These are phyloP conservation scores for Lacerta viridis DNA, from an alignment of 2,797 vertebrate genomes.

Conservation along the genomic window DNA sequence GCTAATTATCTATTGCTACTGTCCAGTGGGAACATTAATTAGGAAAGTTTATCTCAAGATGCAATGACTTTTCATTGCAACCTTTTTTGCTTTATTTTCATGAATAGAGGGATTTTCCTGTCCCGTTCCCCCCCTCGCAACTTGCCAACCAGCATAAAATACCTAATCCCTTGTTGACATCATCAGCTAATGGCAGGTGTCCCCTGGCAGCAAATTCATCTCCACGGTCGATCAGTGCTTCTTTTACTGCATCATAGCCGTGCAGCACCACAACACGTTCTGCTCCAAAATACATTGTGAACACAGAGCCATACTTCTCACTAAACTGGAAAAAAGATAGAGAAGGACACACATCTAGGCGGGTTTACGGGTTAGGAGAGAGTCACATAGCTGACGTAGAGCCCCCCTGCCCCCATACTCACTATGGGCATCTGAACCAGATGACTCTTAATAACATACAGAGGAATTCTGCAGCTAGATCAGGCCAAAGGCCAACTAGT, in stretches of 20 bases:
- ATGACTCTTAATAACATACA: too few relatives aligned
- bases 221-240: conserved; percentile 48
- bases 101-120: neutral
- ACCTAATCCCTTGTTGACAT: neutral
- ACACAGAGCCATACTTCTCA: conserved; percentile 49
- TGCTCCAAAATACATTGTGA: conserved; percentile 70
- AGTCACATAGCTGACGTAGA: neutral
- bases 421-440: too few relatives aligned
- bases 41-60: too few relatives aligned
- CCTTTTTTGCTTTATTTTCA: too few relatives aligned
- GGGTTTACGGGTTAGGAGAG: neutral
- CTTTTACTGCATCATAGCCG: conserved; percentile 57
- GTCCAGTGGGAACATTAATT: too few relatives aligned
- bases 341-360: too few relatives aligned
- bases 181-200: neutral
- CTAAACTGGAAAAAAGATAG: neutral
- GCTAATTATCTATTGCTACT: too few relatives aligned
- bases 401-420: too few relatives aligned
- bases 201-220: conserved; percentile 56
- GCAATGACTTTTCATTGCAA: too few relatives aligned
- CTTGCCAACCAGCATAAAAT: neutral
- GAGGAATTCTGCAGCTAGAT: too few relatives aligned
- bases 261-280: conserved; percentile 68
- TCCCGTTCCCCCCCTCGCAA: too few relatives aligned
- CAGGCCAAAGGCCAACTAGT: too few relatives aligned